A percentile compares a stretch with the other conserved stretches of the same genome.
Conservation (phyloP, 2,113 vertebrate genomes). For the Platichthys flesus region DNA sequence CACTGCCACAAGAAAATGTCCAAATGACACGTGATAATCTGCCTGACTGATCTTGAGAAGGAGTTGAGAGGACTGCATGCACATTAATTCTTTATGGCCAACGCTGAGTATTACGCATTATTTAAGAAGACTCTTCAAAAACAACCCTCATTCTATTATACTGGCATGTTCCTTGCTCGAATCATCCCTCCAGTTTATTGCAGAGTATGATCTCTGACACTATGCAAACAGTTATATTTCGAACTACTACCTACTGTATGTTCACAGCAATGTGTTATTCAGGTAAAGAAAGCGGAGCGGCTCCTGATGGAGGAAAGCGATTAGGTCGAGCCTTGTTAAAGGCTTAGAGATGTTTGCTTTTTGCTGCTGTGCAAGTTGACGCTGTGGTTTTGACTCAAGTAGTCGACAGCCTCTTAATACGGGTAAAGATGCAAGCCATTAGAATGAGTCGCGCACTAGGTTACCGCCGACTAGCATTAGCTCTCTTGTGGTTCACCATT, state of each 20-base stretch:
- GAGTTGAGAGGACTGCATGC: conserved; percentile 58
- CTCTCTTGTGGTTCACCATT: conserved; percentile 46
- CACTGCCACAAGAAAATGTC: conserved; percentile 43
- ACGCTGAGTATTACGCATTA: conserved; percentile 68
- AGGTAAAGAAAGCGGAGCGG: not conserved
- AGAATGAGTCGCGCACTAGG: not conserved
- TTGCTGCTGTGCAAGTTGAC: conserved; percentile 37
- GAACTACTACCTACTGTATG: not conserved
- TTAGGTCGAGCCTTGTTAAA: conserved; percentile 37
- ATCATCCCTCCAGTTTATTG: conserved; percentile 12
- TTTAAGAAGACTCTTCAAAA: conserved; percentile 67
- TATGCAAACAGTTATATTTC: conserved; percentile 8
- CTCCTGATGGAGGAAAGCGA: conserved; percentile 15
- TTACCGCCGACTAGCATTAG: conserved; percentile 48
- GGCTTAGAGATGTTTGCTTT: conserved; percentile 32
- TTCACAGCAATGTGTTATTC: conserved; percentile 25
- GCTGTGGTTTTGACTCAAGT: conserved; percentile 22
- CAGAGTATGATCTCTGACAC: conserved; percentile 11
- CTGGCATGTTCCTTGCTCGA: conserved; percentile 44
- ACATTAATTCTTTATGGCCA: conserved; percentile 73
- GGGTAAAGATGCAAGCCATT: conserved; percentile 18
- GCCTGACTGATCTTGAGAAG: conserved; percentile 62
- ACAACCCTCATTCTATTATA: conserved; percentile 50
- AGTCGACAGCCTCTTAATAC: conserved; percentile 11
- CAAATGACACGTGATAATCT: conserved; percentile 62